Evolutionary conservation across 2,888 invertebrate genomes (phyloP).

Genomic region (Mimas tiliae): DNA sequence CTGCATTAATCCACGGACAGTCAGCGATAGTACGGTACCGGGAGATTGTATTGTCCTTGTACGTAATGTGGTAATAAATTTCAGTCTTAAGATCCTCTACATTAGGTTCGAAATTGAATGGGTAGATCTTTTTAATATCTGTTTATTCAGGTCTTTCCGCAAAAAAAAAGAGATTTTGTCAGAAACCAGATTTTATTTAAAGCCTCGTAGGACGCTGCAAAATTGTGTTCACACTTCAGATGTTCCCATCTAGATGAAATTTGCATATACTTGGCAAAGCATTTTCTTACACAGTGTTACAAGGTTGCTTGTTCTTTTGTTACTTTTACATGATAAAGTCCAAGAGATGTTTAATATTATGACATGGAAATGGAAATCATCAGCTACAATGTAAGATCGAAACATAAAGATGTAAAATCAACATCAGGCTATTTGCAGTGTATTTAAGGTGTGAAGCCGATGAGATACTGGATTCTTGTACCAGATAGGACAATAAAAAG

Average conservation of each 20-base stretch:
- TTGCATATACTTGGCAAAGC: constrained; percentile 2
- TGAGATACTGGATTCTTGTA: too few species aligned
- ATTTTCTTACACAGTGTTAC: neutral
- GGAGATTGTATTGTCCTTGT: constrained; percentile 20
- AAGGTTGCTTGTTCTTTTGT: neutral
- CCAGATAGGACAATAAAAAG: too few species aligned
- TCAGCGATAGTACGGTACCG: constrained; percentile 33
- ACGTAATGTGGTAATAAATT: constrained; percentile 5
- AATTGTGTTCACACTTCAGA: neutral
- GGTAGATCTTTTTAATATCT: neutral
- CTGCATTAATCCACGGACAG: constrained; percentile 40
- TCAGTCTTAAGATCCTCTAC: neutral
- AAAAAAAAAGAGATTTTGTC: constrained; percentile 1
- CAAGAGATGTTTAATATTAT: neutral
- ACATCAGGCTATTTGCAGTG: too few species aligned
- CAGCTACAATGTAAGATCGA: neutral
- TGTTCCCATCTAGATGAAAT: constrained; percentile 15
- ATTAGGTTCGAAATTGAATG: neutral
- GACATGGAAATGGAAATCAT: neutral
- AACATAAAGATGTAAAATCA: too few species aligned
- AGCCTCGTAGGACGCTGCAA: neutral
- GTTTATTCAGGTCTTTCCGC: neutral
- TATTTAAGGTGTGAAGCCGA: too few species aligned
- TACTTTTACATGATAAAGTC: neutral
- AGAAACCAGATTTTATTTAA: constrained; percentile 10